These are phyloP conservation scores for Muscidifurax raptorellus DNA, from an alignment of 1,140 invertebrate species.

Conservation along the genomic window DNA sequence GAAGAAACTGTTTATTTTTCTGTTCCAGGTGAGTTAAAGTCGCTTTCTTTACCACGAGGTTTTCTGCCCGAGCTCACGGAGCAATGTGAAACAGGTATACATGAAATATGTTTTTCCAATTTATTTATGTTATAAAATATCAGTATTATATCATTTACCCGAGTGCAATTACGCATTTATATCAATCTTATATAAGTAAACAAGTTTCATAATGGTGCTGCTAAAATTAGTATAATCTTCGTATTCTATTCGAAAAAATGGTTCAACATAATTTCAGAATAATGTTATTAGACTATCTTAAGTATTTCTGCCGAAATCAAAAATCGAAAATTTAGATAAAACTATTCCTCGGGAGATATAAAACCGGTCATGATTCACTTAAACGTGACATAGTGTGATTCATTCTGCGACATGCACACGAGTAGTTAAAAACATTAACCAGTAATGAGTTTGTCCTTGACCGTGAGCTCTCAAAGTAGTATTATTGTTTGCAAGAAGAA, in stretches of 20 bases:
- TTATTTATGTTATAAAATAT: background rate
- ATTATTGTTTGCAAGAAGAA: background rate
- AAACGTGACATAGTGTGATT: conserved; percentile 27
- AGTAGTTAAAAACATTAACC: conserved; percentile 13
- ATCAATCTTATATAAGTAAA: too few relatives aligned
- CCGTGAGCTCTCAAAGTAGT: conserved; percentile 17
- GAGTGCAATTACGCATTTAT: too few relatives aligned
- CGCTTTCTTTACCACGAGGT: conserved; percentile 73
- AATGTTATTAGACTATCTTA: background rate
- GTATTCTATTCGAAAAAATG: too few relatives aligned
- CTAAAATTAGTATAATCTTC: too few relatives aligned
- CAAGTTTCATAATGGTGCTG: too few relatives aligned
- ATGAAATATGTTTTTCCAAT: background rate
- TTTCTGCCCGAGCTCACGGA: conserved; percentile 66
- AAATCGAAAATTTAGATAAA: background rate
- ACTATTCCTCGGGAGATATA: background rate
- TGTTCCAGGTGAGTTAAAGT: conserved; percentile 76
- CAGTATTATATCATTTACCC: too few relatives aligned
- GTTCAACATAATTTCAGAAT: background rate
- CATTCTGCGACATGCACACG: conserved; percentile 10
- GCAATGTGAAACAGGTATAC: conserved; percentile 65
- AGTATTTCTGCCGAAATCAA: too few relatives aligned
- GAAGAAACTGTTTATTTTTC: conserved; percentile 49
- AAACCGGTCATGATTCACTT: conserved; percentile 25
- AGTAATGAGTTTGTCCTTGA: conserved; percentile 41